Conservation (phyloP, 2,888 invertebrate genomes). For the Ceraclea dissimilis region DNA sequence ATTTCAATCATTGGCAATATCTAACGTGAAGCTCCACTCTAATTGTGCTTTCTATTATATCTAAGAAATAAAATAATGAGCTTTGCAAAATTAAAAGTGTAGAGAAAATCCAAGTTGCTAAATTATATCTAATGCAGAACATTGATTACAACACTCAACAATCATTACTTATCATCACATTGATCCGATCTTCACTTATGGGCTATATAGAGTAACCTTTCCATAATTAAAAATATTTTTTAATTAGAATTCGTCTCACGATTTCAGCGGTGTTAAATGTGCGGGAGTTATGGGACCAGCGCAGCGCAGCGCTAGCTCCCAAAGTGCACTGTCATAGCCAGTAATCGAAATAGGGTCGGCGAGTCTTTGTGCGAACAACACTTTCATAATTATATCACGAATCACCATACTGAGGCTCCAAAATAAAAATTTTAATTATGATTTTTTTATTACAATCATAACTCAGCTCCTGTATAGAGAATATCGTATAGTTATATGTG, state of each 20-base stretch:
- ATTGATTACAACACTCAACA: too few species aligned
- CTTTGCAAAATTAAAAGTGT: too few species aligned
- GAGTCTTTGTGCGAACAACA: slow-evolving; percentile 20
- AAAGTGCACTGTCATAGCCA: slow-evolving; percentile 26
- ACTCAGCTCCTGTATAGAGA: too few species aligned
- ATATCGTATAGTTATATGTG: too few species aligned
- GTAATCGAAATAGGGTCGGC: slow-evolving; percentile 25
- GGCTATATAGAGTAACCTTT: too few species aligned
- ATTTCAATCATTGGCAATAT: not conserved
- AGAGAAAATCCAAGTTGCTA: too few species aligned
- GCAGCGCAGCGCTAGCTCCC: too few species aligned
- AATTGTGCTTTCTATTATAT: not conserved
- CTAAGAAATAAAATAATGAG: too few species aligned
- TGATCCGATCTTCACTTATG: too few species aligned
- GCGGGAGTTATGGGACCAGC: slow-evolving; percentile 21
- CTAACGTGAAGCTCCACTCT: not conserved
- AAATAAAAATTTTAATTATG: not conserved
- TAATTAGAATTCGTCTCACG: slow-evolving; percentile 18
- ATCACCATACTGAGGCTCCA: not conserved
- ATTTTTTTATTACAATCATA: not conserved
- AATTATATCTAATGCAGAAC: too few species aligned
- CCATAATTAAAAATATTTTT: slow-evolving; percentile 6
- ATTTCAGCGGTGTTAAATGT: slow-evolving; percentile 13
- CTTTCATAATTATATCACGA: not conserved
- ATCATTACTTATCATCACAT: too few species aligned